Base-by-base conservation (phyloP, 2,888 invertebrate genomes). In the Acholoe squamosa region DNA sequence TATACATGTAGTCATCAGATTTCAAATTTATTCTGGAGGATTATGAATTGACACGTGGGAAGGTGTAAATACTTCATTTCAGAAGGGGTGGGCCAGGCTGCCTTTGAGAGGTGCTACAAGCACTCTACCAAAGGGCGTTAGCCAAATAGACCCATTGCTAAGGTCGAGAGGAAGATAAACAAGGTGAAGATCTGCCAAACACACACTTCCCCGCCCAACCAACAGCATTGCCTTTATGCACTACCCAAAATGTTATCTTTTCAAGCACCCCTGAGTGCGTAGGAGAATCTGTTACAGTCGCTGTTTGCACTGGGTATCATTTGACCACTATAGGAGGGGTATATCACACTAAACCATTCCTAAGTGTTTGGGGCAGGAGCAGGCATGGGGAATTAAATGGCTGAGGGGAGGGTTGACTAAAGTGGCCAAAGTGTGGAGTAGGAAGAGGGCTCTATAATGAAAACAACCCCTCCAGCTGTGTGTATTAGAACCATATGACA, bases 401-500 rank as follows among this genome's bases (percentile, higher is more conserved):
- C 12, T n/a, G 28, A 71, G 71, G 25, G 71, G 28, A 14, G 71
- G 3, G 28, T 14, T 71, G n/a, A 71, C 12, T 71, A 71, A 7
- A 28, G 71, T 71, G 71, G 28, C 3, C 25, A 71, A 28, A 25
- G 25, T 28, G 71, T 22, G 71, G 12, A 28, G 71, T 5, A 25
- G 28, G 71, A 14, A 28, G 71, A 71, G 71, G 14, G 71, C 71
- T 71, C 28, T 71, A 28, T 25, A 71, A 14, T 1, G 28, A 71
- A 71, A 71, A 71, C 25, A 71, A n/a, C 25, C 28, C 71, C 71
- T 71, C 28, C 71, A 71, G 71, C 71, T 28, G 71, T 71, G 71
- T 71, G 16, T 25, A n/a, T 28, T n/a, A 28, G 71, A 71, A 71
- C 25, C 71, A 71, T 71, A 71, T 71, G 71, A 71, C 71, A 71